Evolutionary conservation across 2,888 invertebrate species (phyloP), one percentile per base, ranked within the genome.

Genomic region (Amphipoea oculea): DNA sequence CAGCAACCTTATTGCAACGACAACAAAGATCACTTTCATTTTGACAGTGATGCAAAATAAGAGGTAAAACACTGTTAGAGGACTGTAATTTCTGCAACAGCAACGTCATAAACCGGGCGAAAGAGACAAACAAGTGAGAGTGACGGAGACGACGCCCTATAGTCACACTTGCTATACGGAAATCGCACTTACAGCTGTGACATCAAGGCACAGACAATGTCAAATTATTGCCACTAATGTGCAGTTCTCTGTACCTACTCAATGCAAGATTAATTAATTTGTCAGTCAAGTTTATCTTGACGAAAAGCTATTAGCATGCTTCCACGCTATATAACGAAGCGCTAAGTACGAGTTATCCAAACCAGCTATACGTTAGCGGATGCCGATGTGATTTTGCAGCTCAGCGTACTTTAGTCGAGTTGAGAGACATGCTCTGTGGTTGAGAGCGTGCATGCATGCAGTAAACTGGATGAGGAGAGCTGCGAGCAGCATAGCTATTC

Each of bases 301-400:
- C 29, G 36, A 29, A 29, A 23, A 36, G 51, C 36, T 48, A 29
- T 29, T 29, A 20, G 12, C 20, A 29, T 29, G 48, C 48, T 12
- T 69, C 5, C 6, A 69, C 48, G 20, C 20, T 29, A 40, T 40
- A 5, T 63, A 48, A 48, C 45, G 45, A 36, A 23, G 14, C 20
- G 20, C 36, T 73, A n/a, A n/a, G 17, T 36, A 36, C 23, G 36
- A 36, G 48, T 36, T 48, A 40, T 69, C 12, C 40, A 7, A 48
- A 67, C 45, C n/a, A 48, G 29, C n/a, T 54, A 29, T 42, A 70
- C 73, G 68, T 68, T n/a, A n/a, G 51, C 20, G 54, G 20, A 42
- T 23, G 29, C 51, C 23, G 57, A 57, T 57, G 17, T 17, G 71
- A 71, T 71, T 57, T 36, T 71, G 71, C 42, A 57, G 71, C 29